Evolutionary conservation across 2,113 vertebrate genomes (phyloP), one percentile per base, ranked within the genome.

Genomic region (Pachypanchax playfairii): DNA sequence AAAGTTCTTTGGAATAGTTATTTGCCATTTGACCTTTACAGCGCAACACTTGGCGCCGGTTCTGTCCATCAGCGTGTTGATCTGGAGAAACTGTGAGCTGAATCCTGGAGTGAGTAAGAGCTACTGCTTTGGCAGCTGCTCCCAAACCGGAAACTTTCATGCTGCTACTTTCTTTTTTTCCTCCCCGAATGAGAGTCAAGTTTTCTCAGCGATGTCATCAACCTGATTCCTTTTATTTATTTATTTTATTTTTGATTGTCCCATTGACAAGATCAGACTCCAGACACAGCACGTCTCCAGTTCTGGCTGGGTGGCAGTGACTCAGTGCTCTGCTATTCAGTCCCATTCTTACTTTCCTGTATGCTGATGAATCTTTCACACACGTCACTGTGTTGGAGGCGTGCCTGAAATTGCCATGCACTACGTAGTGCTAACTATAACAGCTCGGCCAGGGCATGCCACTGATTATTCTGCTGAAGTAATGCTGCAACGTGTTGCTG

Each of bases 311-410:
- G 77, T 75, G 75, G 82, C 79, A 75, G 67, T 86, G 86, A 88
- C 66, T 90, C 88, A 84, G 71, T 78, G 78, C n/a, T 58, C 57
- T 76, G 80, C 83, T 85, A 84, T 83, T 80, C 75, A 78, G 75
- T 70, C 55, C 75, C 42, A 79, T 85, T 89, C 84, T 85, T 85
- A 79, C 77, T 84, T 87, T 85, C 84, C 84, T 77, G 85, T 71
- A 77, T 77, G 80, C 77, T 74, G 84, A 87, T 85, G 77, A 87
- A 78, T 80, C 71, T 65, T 70, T 57, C 4, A 33, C 53, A 50
- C 31, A 74, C 71, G 87, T 88, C 88, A 88, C 83, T 0, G 28
- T 69, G 61, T 70, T 83, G 88, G 85, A 86, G 42, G 53, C 69
- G 41, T 73, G 82, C 84, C 84, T 63, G 61, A 82, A 78, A 70